Conservation (phyloP, 2,888 invertebrate genomes). For the Caenorhabditis sp. region DNA sequence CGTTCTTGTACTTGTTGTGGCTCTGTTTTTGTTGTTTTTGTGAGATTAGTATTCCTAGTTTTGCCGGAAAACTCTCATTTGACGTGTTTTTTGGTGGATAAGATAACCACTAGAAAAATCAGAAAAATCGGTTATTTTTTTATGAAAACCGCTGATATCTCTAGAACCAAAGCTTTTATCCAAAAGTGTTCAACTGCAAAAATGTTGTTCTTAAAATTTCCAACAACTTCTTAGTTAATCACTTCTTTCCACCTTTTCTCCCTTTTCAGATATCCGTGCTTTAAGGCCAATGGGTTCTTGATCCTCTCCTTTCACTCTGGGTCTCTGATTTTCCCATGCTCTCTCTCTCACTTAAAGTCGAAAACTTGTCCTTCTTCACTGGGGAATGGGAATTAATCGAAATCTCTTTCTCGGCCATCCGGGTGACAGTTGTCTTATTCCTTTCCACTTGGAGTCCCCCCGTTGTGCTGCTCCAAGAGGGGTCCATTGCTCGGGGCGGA, state of each 20-base stretch:
- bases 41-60: too few relatives aligned
- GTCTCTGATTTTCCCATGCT: not conserved
- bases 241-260: not conserved
- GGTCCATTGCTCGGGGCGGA: not conserved
- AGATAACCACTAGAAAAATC: too few relatives aligned
- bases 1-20: too few relatives aligned
- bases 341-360: not conserved
- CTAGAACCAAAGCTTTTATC: too few relatives aligned
- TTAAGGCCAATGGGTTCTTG: too few relatives aligned
- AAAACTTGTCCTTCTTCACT: not conserved
- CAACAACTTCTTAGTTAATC: not conserved
- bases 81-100: too few relatives aligned
- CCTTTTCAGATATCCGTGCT: not conserved
- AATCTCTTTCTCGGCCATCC: not conserved
- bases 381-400: constrained; percentile 1
- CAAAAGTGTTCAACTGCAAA: not conserved
- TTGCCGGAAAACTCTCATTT: too few relatives aligned
- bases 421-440: not conserved
- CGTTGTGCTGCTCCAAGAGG: not conserved
- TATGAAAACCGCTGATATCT: too few relatives aligned
- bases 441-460: not conserved
- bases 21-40: too few relatives aligned
- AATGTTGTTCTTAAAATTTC: not conserved
- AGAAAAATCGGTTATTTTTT: too few relatives aligned
- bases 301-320: not conserved